phyloP scores from a whole-genome alignment of 2,888 invertebrate species.

The Cynaeus angustus region DNA sequence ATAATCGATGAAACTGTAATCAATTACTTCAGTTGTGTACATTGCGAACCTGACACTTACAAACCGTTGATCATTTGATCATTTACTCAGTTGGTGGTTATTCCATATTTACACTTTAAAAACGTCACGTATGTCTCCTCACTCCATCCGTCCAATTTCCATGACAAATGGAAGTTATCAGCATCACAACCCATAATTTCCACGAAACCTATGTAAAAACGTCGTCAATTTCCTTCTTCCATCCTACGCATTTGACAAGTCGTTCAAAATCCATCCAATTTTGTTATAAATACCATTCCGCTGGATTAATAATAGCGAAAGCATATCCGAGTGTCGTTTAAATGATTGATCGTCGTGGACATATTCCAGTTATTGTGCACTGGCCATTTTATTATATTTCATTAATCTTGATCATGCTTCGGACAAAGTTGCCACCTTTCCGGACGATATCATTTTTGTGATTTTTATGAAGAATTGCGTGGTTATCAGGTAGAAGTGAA shows the following conservation, averaged over 20 bases:
- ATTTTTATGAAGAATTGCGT: constrained; percentile 19
- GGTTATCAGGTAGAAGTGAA: not conserved
- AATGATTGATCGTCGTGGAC: constrained; percentile 32
- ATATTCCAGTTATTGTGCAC: constrained; percentile 37
- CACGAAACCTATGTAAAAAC: constrained; percentile 18
- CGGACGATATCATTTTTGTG: constrained; percentile 9
- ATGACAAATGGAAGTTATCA: constrained; percentile 11
- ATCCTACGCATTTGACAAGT: constrained; percentile 10
- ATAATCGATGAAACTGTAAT: too few species aligned
- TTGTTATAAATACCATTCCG: constrained; percentile 33
- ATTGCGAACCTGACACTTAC: not conserved
- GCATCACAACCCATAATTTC: constrained; percentile 11
- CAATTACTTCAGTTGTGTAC: too few species aligned
- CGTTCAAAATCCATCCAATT: constrained; percentile 8
- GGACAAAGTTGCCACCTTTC: constrained; percentile 13
- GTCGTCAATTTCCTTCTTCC: constrained; percentile 17
- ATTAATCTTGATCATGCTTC: constrained; percentile 34
- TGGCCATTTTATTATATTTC: constrained; percentile 39
- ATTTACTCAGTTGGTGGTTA: not conserved
- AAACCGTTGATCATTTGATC: constrained; percentile 2
- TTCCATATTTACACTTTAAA: not conserved
- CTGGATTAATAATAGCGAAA: constrained; percentile 30
- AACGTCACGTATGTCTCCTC: not conserved
- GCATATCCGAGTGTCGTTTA: constrained; percentile 37
- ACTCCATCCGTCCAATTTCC: constrained; percentile 1